phyloP scores from a whole-genome alignment of 2,888 invertebrate genomes.

The Dolomedes plantarius region DNA sequence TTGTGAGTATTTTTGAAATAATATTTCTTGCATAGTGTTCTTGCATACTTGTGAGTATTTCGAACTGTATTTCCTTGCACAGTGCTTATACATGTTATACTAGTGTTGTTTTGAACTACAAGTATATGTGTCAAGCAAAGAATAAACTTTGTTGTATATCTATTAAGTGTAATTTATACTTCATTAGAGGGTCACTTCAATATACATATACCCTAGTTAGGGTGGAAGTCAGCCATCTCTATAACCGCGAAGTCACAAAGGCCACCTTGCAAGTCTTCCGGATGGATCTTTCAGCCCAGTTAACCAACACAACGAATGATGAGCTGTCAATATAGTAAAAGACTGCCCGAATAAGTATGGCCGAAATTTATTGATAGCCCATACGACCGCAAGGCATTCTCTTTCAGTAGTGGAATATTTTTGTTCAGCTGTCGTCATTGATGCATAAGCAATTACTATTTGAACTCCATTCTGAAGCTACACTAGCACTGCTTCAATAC shows the following conservation, averaged over 20 bases:
- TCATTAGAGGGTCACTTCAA: slow-evolving; percentile 14
- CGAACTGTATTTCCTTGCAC: too few species aligned
- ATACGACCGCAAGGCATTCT: slow-evolving; percentile 76
- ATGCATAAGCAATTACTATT: slow-evolving; percentile 73
- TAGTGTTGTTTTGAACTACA: too few species aligned
- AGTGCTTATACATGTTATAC: too few species aligned
- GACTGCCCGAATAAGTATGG: slow-evolving; percentile 76
- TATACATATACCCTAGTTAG: too few species aligned
- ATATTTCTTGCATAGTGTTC: too few species aligned
- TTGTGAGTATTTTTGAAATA: too few species aligned
- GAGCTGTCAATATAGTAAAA: slow-evolving; percentile 77
- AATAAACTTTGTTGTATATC: too few species aligned
- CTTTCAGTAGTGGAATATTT: slow-evolving; percentile 77
- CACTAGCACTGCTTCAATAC: slow-evolving; percentile 74
- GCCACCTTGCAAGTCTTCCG: slow-evolving; percentile 78
- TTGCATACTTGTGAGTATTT: too few species aligned
- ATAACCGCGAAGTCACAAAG: slow-evolving; percentile 76
- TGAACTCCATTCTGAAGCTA: slow-evolving; percentile 72
- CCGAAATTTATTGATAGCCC: slow-evolving; percentile 76
- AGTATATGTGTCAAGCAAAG: too few species aligned
- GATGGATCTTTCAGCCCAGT: slow-evolving; percentile 76
- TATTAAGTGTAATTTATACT: slow-evolving; percentile 32
- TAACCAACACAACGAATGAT: slow-evolving; percentile 78
- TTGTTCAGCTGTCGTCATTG: slow-evolving; percentile 74
- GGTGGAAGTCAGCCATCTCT: too few species aligned